A percentile compares a stretch with the other conserved stretches of the same genome.
phyloP scores from a whole-genome alignment of 1,140 invertebrate genomes.

The Camponotus pennsylvanicus region DNA sequence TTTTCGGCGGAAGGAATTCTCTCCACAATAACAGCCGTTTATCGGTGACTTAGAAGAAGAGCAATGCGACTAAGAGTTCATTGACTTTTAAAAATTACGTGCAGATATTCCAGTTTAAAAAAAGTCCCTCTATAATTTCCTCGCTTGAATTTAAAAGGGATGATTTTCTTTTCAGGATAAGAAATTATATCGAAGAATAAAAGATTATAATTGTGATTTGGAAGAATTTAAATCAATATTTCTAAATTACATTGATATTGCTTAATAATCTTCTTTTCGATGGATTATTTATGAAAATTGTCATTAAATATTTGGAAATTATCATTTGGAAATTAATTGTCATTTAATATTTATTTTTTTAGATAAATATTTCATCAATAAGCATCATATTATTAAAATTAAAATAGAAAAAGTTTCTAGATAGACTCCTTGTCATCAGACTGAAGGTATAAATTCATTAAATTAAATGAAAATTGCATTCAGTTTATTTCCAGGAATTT shows the following conservation, averaged over 20 bases:
- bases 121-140: neutral
- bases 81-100: conserved; percentile 36
- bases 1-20: neutral
- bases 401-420: neutral
- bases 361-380: neutral
- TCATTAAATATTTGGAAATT: neutral
- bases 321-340: too few relatives aligned
- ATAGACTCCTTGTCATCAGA: neutral
- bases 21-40: neutral
- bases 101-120: neutral
- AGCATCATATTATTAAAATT: neutral
- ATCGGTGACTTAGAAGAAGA: neutral
- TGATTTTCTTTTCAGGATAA: neutral
- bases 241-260: neutral
- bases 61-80: neutral
- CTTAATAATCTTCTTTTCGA: neutral
- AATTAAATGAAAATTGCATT: neutral
- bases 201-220: neutral
- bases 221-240: neutral
- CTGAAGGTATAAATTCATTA: conserved; percentile 24
- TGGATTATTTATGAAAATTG: neutral
- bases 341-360: neutral
- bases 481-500: neutral
- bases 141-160: neutral
- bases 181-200: too few relatives aligned